Evolutionary conservation across 2,888 invertebrate species (phyloP).

Genomic region (Leptopterna dolabrata): DNA sequence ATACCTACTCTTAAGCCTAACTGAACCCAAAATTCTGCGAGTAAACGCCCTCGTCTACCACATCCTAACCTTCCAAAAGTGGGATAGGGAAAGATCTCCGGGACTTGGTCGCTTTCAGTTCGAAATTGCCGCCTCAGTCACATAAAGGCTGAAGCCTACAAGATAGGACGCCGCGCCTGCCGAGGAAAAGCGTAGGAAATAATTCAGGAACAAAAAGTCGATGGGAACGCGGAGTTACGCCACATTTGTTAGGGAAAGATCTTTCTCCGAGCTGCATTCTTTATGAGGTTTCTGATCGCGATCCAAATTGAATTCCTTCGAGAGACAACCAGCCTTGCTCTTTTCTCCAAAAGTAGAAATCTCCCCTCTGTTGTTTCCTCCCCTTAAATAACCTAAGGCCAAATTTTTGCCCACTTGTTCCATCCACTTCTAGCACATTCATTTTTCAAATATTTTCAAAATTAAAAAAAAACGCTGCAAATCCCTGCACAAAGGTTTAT

Average conservation of each 20-base stretch:
- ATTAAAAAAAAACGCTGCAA: too few species aligned
- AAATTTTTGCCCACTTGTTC: neutral
- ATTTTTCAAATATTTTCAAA: too few species aligned
- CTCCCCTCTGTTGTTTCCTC: neutral
- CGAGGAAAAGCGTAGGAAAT: neutral
- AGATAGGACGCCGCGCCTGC: neutral
- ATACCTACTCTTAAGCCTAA: too few species aligned
- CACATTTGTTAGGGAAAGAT: conserved; percentile 28
- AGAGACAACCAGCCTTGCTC: neutral
- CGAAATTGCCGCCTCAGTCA: neutral
- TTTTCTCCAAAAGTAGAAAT: neutral
- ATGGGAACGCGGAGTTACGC: neutral
- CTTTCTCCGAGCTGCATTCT: conserved; percentile 29
- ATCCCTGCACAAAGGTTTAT: too few species aligned
- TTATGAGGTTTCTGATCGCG: conserved; percentile 41
- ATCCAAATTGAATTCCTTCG: conserved; percentile 39
- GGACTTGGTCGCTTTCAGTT: too few species aligned
- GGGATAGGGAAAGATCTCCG: too few species aligned
- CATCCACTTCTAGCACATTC: neutral
- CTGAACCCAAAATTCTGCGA: too few species aligned
- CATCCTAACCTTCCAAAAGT: too few species aligned
- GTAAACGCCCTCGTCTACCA: too few species aligned
- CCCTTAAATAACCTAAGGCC: neutral
- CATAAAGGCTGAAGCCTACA: neutral
- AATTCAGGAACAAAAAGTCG: conserved; percentile 30